phyloP scores from a whole-genome alignment of 2,797 vertebrate genomes.

The Sebastes steindachneri region DNA sequence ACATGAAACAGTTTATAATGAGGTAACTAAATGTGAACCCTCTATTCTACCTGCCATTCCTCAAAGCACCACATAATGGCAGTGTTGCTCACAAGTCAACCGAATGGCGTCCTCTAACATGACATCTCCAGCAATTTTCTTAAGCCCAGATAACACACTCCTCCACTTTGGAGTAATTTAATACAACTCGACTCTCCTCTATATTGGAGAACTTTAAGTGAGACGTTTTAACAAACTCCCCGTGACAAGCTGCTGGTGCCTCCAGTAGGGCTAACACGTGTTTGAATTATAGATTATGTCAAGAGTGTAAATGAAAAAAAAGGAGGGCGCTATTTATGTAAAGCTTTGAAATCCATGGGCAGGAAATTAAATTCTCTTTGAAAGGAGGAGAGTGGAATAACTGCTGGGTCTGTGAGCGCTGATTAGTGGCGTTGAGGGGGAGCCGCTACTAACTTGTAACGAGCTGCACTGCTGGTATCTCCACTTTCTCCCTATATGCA shows the following conservation, averaged over 20 bases:
- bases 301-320: conserved; percentile 71
- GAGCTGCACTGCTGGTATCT: conserved; percentile 35
- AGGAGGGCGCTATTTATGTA: conserved; percentile 68
- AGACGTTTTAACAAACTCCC: conserved; percentile 73
- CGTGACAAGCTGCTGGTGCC: conserved; percentile 61
- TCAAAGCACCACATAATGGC: conserved; percentile 55
- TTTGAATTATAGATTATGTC: conserved; percentile 81
- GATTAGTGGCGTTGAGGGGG: conserved; percentile 65
- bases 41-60: conserved; percentile 7
- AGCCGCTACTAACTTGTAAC: conserved; percentile 32
- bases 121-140: conserved; percentile 63
- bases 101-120: conserved; percentile 25
- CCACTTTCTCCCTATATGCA: background rate
- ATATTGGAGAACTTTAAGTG: conserved; percentile 59
- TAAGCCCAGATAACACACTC: conserved; percentile 61
- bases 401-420: conserved; percentile 52
- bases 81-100: conserved; percentile 27
- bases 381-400: conserved; percentile 63
- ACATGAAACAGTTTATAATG: background rate
- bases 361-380: conserved; percentile 81
- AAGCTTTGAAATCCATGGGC: conserved; percentile 76
- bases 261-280: conserved; percentile 58
- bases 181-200: conserved; percentile 44
- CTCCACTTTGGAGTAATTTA: conserved; percentile 58
- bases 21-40: background rate